Evolutionary conservation across 1,140 invertebrate genomes (phyloP).

Genomic region (Drosophila suzukii): DNA sequence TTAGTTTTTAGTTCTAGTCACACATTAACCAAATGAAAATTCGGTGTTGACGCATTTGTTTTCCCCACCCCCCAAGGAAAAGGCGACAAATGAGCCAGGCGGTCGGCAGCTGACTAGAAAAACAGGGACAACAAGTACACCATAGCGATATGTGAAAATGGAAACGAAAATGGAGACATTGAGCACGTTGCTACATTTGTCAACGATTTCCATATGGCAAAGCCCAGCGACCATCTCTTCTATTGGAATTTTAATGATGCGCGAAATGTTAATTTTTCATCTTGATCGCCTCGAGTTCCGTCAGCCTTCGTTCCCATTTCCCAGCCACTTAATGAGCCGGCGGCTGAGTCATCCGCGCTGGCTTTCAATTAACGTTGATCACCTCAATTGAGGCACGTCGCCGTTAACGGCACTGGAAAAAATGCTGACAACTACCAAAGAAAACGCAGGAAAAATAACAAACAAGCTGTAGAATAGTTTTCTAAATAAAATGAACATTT

Average conservation of each 20-base stretch:
- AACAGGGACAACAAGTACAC: conserved; percentile 48
- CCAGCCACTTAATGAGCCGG: conserved; percentile 66
- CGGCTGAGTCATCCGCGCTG: conserved; percentile 69
- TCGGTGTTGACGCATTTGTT: conserved; percentile 83
- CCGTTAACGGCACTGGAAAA: conserved; percentile 16
- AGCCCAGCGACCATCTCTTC: conserved; percentile 29
- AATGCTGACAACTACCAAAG: neutral
- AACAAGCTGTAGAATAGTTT: neutral
- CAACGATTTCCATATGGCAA: conserved; percentile 70
- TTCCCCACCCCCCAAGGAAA: conserved; percentile 56
- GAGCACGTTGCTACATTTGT: conserved; percentile 79
- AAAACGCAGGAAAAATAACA: too few species aligned
- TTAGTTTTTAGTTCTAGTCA: conserved; percentile 69
- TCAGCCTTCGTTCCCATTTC: conserved; percentile 23
- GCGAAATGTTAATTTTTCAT: conserved; percentile 82
- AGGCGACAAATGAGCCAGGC: conserved; percentile 73
- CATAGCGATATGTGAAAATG: conserved; percentile 21
- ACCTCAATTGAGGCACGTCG: conserved; percentile 80
- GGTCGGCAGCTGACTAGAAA: conserved; percentile 64
- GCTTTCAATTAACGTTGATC: conserved; percentile 82
- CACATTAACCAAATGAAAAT: conserved; percentile 83
- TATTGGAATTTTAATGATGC: conserved; percentile 79
- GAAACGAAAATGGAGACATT: conserved; percentile 65
- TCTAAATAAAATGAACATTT: too few species aligned
- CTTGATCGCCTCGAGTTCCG: conserved; percentile 49